Conservation (phyloP, 2,888 invertebrate genomes). For the Girardia tigrina region DNA sequence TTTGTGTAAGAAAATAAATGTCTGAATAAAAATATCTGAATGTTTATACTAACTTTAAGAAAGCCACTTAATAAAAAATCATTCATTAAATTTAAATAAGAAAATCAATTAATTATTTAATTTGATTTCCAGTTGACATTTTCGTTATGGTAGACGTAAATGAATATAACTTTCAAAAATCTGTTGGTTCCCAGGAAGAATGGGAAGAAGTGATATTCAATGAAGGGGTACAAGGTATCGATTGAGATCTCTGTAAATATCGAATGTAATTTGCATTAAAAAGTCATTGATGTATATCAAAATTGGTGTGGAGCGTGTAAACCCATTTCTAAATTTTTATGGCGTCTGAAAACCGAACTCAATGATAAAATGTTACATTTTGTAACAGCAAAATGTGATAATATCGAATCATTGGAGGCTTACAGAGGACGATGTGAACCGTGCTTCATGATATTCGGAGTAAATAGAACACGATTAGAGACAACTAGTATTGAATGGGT, state of each 20-base stretch:
- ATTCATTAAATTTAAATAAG: no score
- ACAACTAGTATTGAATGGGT: no score
- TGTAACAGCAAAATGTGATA: slow-evolving; percentile 65
- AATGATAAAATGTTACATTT: slow-evolving; percentile 68
- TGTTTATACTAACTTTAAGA: no score
- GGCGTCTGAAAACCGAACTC: slow-evolving; percentile 73
- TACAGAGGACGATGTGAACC: slow-evolving; percentile 73
- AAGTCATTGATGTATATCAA: slow-evolving; percentile 71
- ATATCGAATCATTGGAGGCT: slow-evolving; percentile 60
- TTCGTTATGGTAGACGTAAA: no score
- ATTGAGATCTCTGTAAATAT: no score
- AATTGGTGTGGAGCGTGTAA: slow-evolving; percentile 80
- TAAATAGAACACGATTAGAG: no score
- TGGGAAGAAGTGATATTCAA: slow-evolving; percentile 17
- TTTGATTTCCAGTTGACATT: no score
- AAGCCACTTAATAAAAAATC: no score
- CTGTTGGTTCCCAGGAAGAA: background rate
- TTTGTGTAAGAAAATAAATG: no score
- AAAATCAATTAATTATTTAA: no score
- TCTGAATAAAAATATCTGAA: no score
- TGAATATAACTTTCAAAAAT: background rate
- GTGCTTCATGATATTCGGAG: slow-evolving; percentile 72
- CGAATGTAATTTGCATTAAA: no score
- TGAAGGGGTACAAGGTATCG: background rate
- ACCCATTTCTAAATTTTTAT: slow-evolving; percentile 68